Base-by-base conservation (phyloP, 2,888 invertebrate species). In the Sturmia bella region DNA sequence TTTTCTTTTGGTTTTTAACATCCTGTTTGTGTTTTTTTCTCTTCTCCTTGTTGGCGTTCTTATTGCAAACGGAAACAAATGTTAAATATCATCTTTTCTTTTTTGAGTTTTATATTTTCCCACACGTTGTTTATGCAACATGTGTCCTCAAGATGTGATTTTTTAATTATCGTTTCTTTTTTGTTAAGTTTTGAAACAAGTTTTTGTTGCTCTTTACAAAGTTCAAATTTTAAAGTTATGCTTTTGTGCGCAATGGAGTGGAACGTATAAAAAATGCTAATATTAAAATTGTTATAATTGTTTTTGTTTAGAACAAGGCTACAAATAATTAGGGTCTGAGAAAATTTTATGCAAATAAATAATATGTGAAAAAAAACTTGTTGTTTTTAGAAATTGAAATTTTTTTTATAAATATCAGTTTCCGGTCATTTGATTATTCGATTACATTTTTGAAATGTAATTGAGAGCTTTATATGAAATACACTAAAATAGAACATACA, bases 51-150 rank as follows among this genome's bases (percentile, higher is more conserved):
- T 32, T 50, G 57, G 21, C n/a, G 19, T 63, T 69, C 61, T 61
- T 80, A 39, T 48, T 19, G 43, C 45, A 82, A 82, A 75, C 82
- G 82, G 82, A 82, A 82, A 75, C 74, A 77, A 82, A 75, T 82
- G 78, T 70, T 70, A 57, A 81, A 68, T 76, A 76, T 75, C 64
- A 74, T 74, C 56, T 66, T 41, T 27, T 43, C 21, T 43, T 61
- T 21, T 54, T 50, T 19, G 13, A 79, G 43, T 21, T 77, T 74
- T 63, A n/a, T 57, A 61, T 79, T 69, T 63, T 70, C 72, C 66
- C 84, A 84, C 84, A 84, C 74, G 77, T 82, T 82, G 80, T 69
- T 24, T 48, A 19, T 73, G 70, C 76, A 76, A 76, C 81, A 81
- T 81, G 77, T 81, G 81, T 77, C 77, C 61, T 63, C 76, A 76